Percentiles rank a stretch among this genome's conserved stretches.
Conservation (phyloP, 1,140 invertebrate species). For the Listronotus oregonensis region DNA sequence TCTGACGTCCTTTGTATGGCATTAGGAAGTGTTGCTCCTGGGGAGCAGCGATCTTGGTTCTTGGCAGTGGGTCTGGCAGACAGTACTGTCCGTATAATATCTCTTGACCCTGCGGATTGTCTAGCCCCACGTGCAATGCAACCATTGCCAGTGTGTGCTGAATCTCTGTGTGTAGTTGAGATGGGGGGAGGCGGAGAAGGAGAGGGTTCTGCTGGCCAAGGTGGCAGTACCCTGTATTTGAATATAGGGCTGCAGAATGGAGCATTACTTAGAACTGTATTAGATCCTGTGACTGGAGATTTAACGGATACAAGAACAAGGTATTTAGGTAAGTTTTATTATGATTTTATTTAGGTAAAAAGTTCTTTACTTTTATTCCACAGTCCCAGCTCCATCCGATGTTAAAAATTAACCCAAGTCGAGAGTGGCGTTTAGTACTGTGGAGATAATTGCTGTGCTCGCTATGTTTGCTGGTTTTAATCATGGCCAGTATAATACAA, state of each 20-base stretch:
- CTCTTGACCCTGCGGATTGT: constrained; percentile 93
- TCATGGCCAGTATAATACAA: constrained; percentile 7
- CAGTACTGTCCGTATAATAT: constrained; percentile 97
- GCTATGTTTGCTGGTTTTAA: constrained; percentile 1
- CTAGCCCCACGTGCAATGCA: constrained; percentile 94
- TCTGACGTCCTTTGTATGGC: constrained; percentile 99
- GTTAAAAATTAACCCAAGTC: background rate
- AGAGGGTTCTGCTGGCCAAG: constrained; percentile 59
- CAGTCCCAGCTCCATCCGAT: constrained; percentile 19
- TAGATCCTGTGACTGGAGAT: constrained; percentile 97
- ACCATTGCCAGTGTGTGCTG: constrained; percentile 92
- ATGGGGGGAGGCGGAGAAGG: constrained; percentile 68
- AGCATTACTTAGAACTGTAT: constrained; percentile 89
- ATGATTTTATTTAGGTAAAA: background rate
- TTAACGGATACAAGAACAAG: constrained; percentile 95
- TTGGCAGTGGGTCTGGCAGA: constrained; percentile 96
- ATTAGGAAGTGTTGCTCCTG: constrained; percentile 89
- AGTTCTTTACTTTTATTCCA: background rate
- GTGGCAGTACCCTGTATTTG: constrained; percentile 82
- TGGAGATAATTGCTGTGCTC: constrained; percentile 6
- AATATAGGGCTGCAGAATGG: constrained; percentile 99
- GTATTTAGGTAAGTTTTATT: constrained; percentile 57
- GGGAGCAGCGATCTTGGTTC: constrained; percentile 95
- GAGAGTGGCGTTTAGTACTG: constrained; percentile 17
- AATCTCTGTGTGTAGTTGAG: constrained; percentile 96